These are phyloP conservation scores for Sternarchorhynchus goeldii DNA, from an alignment of 2,797 vertebrate species.

Conservation along the genomic window DNA sequence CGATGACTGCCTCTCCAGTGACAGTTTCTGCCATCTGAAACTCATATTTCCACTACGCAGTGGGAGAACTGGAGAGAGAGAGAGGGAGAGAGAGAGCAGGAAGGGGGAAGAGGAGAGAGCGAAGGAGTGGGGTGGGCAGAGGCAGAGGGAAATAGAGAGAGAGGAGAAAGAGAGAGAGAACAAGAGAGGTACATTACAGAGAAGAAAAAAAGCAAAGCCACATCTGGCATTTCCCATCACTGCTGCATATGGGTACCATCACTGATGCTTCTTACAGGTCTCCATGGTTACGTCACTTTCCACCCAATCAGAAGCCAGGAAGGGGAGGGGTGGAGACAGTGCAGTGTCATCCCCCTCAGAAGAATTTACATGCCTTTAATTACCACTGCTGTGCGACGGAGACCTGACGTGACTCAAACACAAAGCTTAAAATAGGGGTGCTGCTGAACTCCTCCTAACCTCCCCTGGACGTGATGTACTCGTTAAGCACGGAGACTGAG, in stretches of 20 bases:
- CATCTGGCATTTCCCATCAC: conserved; percentile 62
- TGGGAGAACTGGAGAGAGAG: conserved; percentile 19
- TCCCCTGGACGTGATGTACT: conserved; percentile 43
- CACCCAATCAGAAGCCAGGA: conserved; percentile 60
- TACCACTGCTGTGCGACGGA: conserved; percentile 45
- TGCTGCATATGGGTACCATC: conserved; percentile 55
- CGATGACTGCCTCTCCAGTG: conserved; percentile 56
- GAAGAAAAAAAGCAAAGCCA: conserved; percentile 51
- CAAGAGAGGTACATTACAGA: conserved; percentile 9
- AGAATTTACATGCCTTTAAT: conserved; percentile 59
- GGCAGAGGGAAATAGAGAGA: background rate
- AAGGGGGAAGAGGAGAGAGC: background rate
- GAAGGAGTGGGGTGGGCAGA: background rate
- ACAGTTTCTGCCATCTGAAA: conserved; percentile 70
- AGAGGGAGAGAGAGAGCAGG: background rate
- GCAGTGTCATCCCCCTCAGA: conserved; percentile 44
- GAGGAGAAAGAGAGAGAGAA: background rate
- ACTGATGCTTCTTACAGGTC: conserved; percentile 47
- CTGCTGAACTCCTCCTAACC: background rate
- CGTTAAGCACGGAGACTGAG: background rate
- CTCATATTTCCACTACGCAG: conserved; percentile 58
- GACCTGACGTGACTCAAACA: conserved; percentile 40
- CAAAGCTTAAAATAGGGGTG: conserved; percentile 45
- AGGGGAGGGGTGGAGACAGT: conserved; percentile 49
- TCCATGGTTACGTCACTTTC: conserved; percentile 54